A percentile compares a stretch with the other conserved stretches of the same genome.
Evolutionary conservation across 2,797 vertebrate genomes (phyloP).

Genomic region (Thamnophis elegans): DNA sequence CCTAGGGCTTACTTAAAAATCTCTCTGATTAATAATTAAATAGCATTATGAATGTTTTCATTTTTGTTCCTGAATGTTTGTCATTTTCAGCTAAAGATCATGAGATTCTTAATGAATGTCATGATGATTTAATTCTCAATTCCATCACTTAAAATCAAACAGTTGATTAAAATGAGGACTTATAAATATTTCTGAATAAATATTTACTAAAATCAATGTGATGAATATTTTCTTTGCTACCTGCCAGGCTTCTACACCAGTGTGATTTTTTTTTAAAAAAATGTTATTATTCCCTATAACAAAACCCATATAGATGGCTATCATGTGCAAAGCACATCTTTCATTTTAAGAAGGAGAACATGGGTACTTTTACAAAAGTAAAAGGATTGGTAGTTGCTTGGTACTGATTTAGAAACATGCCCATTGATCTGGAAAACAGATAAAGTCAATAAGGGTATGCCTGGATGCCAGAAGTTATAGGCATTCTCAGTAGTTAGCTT

Average conservation of each 20-base stretch:
- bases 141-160: slow-evolving; percentile 9
- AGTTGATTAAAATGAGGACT: not conserved
- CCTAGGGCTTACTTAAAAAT: not conserved
- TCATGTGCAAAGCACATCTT: not conserved
- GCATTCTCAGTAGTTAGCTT: not conserved
- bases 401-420: not conserved
- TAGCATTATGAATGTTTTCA: not conserved
- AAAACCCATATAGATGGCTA: not conserved
- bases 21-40: not conserved
- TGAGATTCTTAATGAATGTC: slow-evolving; percentile 9
- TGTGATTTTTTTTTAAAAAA: not conserved
- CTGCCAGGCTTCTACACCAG: not conserved
- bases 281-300: not conserved
- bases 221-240: not conserved
- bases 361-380: not conserved
- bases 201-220: not conserved
- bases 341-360: not conserved
- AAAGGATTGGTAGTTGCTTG: not conserved
- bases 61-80: not conserved
- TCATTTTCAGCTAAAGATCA: slow-evolving; percentile 33
- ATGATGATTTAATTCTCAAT: slow-evolving; percentile 26
- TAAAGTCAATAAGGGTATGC: not conserved
- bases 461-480: not conserved
- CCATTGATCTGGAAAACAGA: not conserved
- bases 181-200: not conserved